Conservation (phyloP, 2,113 vertebrate genomes). For the Formicarius rufipectus region DNA sequence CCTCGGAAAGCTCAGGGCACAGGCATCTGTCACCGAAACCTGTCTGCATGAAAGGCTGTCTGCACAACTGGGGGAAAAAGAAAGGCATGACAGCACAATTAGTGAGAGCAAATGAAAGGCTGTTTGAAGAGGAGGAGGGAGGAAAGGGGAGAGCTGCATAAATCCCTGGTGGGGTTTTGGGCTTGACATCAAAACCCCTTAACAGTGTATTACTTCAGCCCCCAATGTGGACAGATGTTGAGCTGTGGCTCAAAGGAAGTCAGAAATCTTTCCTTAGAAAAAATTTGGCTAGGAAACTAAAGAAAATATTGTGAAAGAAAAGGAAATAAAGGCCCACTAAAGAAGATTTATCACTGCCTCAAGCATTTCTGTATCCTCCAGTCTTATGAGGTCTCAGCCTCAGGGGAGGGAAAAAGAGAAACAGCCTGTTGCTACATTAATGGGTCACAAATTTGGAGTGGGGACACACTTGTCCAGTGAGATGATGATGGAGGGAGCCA, state of each 20-base stretch:
- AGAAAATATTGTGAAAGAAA: conserved; percentile 74
- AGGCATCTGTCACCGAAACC: conserved; percentile 42
- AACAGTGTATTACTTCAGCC: conserved; percentile 69
- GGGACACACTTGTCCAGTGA: not conserved
- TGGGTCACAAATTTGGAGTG: conserved; percentile 22
- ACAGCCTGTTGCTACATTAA: conserved; percentile 18
- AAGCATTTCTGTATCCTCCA: conserved; percentile 57
- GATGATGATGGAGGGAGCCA: not conserved
- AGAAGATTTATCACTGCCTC: conserved; percentile 69
- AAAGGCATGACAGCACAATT: conserved; percentile 64
- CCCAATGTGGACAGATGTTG: conserved; percentile 72
- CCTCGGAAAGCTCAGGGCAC: not conserved
- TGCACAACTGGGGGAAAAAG: not conserved
- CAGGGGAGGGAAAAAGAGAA: conserved; percentile 31
- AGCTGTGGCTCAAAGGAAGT: conserved; percentile 72
- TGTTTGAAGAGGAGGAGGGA: conserved; percentile 61
- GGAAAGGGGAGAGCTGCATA: conserved; percentile 61
- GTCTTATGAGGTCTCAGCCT: conserved; percentile 56
- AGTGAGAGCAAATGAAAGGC: conserved; percentile 56
- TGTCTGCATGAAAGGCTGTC: conserved; percentile 55
- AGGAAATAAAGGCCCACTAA: conserved; percentile 71
- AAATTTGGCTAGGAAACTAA: conserved; percentile 69
- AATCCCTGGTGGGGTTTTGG: conserved; percentile 71
- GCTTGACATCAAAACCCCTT: conserved; percentile 73
- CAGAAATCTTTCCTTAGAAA: conserved; percentile 72